A percentile compares a stretch with the other conserved stretches of the same genome.
These are phyloP conservation scores for Clarias magur DNA, from an alignment of 2,113 vertebrate genomes.

Conservation along the genomic window DNA sequence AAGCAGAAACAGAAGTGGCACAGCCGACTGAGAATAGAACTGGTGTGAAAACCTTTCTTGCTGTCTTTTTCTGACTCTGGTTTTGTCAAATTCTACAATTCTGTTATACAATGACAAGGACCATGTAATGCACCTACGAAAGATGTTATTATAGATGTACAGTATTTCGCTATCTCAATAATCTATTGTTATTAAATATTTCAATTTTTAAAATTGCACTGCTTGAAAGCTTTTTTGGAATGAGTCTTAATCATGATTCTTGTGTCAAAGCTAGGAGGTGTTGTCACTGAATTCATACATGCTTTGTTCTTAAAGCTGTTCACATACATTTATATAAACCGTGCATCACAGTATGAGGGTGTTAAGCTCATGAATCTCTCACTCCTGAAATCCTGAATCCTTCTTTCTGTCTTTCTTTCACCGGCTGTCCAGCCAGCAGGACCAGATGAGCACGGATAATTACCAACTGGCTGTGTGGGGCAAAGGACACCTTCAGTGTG, in stretches of 20 bases:
- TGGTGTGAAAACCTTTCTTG: slow-evolving; percentile 27
- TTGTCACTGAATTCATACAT: neutral
- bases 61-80: slow-evolving; percentile 37
- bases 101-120: slow-evolving; percentile 4
- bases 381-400: slow-evolving; percentile 22
- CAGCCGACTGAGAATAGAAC: slow-evolving; percentile 31
- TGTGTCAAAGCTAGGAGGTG: neutral
- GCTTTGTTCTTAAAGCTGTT: neutral
- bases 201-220: neutral
- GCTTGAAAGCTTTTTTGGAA: neutral
- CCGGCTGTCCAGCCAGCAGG: slow-evolving; percentile 58
- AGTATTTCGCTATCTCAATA: neutral
- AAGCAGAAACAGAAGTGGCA: neutral
- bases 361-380: neutral
- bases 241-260: neutral
- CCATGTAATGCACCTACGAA: neutral
- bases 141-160: neutral
- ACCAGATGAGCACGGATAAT: slow-evolving; percentile 59
- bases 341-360: neutral
- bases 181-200: neutral
- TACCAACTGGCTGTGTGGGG: slow-evolving; percentile 54
- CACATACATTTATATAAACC: neutral
- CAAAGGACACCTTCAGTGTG: slow-evolving; percentile 55
- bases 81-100: slow-evolving; percentile 24
- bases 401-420: slow-evolving; percentile 42